A percentile compares a stretch with the other conserved stretches of the same genome.
Evolutionary conservation across 2,113 vertebrate species (phyloP).

Genomic region (Montifringilla adamsi): DNA sequence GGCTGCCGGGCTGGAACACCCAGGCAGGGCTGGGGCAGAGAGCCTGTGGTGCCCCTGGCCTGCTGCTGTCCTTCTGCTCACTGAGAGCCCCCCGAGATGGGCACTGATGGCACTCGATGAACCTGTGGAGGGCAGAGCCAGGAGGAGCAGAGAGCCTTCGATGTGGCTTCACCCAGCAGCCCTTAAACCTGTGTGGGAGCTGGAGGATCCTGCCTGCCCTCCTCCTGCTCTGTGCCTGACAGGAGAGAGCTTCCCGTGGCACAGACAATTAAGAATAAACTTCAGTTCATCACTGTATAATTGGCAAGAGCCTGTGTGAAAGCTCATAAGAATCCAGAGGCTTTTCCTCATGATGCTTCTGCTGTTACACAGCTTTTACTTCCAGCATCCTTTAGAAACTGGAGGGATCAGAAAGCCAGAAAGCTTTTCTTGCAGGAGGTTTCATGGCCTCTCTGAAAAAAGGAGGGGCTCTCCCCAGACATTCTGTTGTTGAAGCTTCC

Average conservation of each 20-base stretch:
- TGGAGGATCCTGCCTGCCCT: fast-evolving
- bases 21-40: background rate
- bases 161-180: background rate
- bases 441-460: background rate
- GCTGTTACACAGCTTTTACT: background rate
- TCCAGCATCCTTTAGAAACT: background rate
- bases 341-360: background rate
- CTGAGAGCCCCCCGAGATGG: background rate
- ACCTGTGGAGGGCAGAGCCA: background rate
- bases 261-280: background rate
- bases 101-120: background rate
- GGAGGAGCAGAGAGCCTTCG: background rate
- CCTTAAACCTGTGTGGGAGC: background rate
- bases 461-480: background rate
- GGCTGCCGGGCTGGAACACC: background rate
- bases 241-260: background rate
- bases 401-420: background rate
- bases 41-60: background rate
- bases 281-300: background rate
- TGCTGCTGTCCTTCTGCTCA: background rate
- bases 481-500: background rate
- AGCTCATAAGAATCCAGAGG: background rate
- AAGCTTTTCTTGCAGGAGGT: background rate
- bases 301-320: background rate
- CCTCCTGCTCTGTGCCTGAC: background rate